Evolutionary conservation across 2,888 invertebrate species (phyloP).

Genomic region (Petrophora chlorosata): DNA sequence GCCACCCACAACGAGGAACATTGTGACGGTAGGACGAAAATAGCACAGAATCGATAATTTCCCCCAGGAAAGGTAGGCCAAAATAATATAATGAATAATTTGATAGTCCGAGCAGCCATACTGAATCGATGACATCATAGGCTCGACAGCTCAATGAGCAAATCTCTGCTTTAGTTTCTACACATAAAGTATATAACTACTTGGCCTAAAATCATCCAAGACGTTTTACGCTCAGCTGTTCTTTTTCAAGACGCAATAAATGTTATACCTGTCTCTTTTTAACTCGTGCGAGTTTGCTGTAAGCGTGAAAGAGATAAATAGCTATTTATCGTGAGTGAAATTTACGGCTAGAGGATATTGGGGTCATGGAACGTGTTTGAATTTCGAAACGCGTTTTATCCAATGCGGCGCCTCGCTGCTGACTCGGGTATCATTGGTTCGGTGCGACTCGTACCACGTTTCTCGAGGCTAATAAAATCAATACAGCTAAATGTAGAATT

Average conservation of each 20-base stretch:
- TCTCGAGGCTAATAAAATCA: constrained; percentile 56
- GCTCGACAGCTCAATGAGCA: background rate
- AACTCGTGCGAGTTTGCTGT: constrained; percentile 40
- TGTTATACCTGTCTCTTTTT: constrained; percentile 52
- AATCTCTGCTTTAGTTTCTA: constrained; percentile 11
- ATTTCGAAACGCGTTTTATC: constrained; percentile 79
- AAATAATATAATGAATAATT: constrained; percentile 26
- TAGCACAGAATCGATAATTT: constrained; percentile 12
- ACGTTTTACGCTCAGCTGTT: constrained; percentile 55
- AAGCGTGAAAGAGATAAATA: constrained; percentile 58
- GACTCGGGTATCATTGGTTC: constrained; percentile 71
- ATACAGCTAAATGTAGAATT: constrained; percentile 48
- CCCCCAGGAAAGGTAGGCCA: constrained; percentile 28
- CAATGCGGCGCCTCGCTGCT: constrained; percentile 73
- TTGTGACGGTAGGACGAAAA: constrained; percentile 3
- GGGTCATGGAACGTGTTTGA: constrained; percentile 82
- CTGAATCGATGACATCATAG: constrained; percentile 23
- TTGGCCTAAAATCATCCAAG: constrained; percentile 36
- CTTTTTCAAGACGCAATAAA: constrained; percentile 52
- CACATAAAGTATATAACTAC: constrained; percentile 29
- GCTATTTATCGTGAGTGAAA: constrained; percentile 47
- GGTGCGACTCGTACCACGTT: constrained; percentile 59
- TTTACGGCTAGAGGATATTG: constrained; percentile 58
- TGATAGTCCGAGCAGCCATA: constrained; percentile 23
- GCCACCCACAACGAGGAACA: background rate